Evolutionary conservation across 2,888 invertebrate genomes (phyloP), one percentile per base, ranked within the genome.

Genomic region (Melieria picta): DNA sequence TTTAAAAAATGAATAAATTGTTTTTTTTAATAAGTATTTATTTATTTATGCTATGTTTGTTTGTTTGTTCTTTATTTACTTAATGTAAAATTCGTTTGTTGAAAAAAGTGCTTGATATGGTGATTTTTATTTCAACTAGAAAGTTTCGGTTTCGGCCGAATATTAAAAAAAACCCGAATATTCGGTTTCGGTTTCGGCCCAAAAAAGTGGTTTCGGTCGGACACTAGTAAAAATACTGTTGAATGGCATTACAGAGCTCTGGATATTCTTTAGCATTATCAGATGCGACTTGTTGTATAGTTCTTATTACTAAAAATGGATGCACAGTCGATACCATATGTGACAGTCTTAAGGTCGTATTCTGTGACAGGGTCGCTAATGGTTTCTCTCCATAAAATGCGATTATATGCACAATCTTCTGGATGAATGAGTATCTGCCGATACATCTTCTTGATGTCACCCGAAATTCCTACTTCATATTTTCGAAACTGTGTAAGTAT

Each of bases 401-500:
- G 58, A 4, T 57, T 4, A 57, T 16, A 30, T 11, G n/a, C 9
- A 11, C 58, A 4, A 4, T 57, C 58, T 11, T 57, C 16, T 9
- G 56, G 55, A 55, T 72, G 67, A 5, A 72, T 30, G 4, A 68
- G 7, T 7, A 72, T 63, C 50, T 73, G 72, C n/a, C 75, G 58
- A n/a, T 72, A 75, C 69, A 75, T 75, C 52, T 75, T 73, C 16
- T 72, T 72, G 1, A 73, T n/a, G 11, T 9, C 46, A 46, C 4
- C 7, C 11, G 61, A 42, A 3, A 45, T 9, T 1, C 61, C 57
- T 16, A 57, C 42, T 57, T 57, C 42, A 57, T 9, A 57, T 16
- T 57, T 57, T 4, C 57, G 57, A 57, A 57, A 61, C 7, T 61
- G 43, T 10, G 13, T 43, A 13, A 61, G 43, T 61, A 61, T 42